Base-by-base conservation (phyloP, 2,113 vertebrate species). In the Isurus oxyrinchus region DNA sequence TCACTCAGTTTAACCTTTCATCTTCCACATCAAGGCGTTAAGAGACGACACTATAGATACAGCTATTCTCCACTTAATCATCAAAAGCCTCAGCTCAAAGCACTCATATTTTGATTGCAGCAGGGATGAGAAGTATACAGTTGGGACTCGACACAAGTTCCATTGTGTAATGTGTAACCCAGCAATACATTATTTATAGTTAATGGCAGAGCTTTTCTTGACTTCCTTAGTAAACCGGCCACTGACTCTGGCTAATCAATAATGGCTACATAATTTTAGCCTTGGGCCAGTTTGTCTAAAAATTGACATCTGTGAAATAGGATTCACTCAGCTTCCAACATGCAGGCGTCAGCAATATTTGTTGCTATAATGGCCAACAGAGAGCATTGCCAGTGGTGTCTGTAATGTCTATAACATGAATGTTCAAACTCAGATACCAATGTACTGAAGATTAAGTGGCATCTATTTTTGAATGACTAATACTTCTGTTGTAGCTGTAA, bases 1-100 rank as follows among this genome's bases (percentile, higher is more conserved):
- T 94, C 59, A 94, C 59, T 94, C n/a, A 40, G 35, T 94, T 94
- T 94, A 66, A 94, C 90, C 31, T 63, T 94, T 94, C 90, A 94
- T 94, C 88, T 93, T 93, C 59, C 59, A 94, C 35, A 40, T 63
- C 59, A 40, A 63, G 59, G 57, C 90, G 63, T 35, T 61, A 16
- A 63, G 57, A n/a, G 19, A 63, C 14, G 7, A 44, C 35, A 63
- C 59, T 40, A 63, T 40, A n/a, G 90, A 40, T 40, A 40, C 59
- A 63, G 90, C 40, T n/a, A 66, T n/a, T 94, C 59, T 63, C 35
- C 90, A 94, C 90, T 63, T 63, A 66, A 40, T 94, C 90, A 23
- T 40, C 61, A 94, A 91, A 90, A 94, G 59, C 35, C 59, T 40
- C 90, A 35, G 16, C 59, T 94, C n/a, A 94, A 94, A 63, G 35